phyloP scores from a whole-genome alignment of 2,888 invertebrate species.

The Cheilosia variabilis region DNA sequence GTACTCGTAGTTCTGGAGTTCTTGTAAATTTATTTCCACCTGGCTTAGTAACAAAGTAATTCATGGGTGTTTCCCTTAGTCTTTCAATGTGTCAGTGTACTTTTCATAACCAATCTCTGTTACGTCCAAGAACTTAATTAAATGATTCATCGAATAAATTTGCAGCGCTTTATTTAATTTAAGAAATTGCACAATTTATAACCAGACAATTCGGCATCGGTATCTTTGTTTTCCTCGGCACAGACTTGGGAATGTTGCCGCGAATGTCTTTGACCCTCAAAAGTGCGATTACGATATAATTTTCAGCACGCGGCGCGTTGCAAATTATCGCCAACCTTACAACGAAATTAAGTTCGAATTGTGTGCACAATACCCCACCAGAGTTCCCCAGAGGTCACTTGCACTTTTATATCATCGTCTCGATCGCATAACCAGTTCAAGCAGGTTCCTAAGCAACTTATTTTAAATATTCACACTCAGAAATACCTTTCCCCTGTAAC shows the following conservation, averaged over 20 bases:
- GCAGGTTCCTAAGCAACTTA: slow-evolving; percentile 10
- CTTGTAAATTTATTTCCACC: not conserved
- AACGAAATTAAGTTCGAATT: slow-evolving; percentile 12
- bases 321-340: slow-evolving; percentile 19
- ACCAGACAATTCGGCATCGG: slow-evolving; percentile 16
- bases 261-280: slow-evolving; percentile 57
- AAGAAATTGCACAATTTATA: slow-evolving; percentile 3
- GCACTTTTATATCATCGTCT: slow-evolving; percentile 31
- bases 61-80: not conserved
- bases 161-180: not conserved
- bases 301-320: not conserved
- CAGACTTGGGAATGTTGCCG: slow-evolving; percentile 13
- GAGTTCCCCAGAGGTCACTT: slow-evolving; percentile 49
- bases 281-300: slow-evolving; percentile 51
- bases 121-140: not conserved
- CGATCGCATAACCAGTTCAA: slow-evolving; percentile 27
- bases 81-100: not conserved
- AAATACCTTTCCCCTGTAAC: slow-evolving; percentile 1
- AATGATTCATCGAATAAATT: not conserved
- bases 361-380: not conserved
- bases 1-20: not conserved
- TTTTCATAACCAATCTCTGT: too few species aligned
- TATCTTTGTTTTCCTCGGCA: not conserved
- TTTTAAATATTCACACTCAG: not conserved
- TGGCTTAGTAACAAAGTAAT: not conserved